Percentiles rank a stretch among this genome's conserved stretches.
These are phyloP conservation scores for Halichoerus grypus DNA, from an alignment of 2,113 vertebrate genomes.

Conservation along the genomic window DNA sequence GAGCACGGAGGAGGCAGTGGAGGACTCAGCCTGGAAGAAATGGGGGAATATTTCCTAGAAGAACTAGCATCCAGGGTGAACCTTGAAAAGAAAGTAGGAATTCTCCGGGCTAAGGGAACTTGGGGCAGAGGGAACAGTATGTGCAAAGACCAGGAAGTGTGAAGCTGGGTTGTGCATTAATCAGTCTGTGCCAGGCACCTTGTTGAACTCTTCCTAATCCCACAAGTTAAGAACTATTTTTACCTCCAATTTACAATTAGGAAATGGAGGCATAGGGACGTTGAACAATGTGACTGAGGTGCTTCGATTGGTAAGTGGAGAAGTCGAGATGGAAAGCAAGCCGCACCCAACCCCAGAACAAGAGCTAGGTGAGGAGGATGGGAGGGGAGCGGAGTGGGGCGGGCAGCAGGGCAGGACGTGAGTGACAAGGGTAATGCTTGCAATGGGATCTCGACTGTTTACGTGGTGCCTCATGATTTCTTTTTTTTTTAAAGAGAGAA, in stretches of 20 bases:
- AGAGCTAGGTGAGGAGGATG: background rate
- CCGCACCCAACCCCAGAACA: background rate
- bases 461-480: background rate
- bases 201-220: background rate
- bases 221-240: background rate
- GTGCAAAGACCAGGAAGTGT: background rate
- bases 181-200: background rate
- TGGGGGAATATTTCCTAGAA: background rate
- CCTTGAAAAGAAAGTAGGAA: background rate
- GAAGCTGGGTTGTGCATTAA: background rate
- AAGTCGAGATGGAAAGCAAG: background rate
- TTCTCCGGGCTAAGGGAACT: background rate
- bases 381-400: background rate
- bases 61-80: background rate
- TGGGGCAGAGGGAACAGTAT: background rate
- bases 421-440: background rate
- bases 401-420: background rate
- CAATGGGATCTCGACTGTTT: background rate
- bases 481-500: too few relatives aligned
- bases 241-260: background rate
- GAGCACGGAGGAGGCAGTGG: accelerated
- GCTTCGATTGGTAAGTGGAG: background rate
- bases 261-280: background rate
- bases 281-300: background rate
- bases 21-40: background rate